These are phyloP conservation scores for Chiloscyllium plagiosum DNA, from an alignment of 2,113 vertebrate species.

Conservation along the genomic window DNA sequence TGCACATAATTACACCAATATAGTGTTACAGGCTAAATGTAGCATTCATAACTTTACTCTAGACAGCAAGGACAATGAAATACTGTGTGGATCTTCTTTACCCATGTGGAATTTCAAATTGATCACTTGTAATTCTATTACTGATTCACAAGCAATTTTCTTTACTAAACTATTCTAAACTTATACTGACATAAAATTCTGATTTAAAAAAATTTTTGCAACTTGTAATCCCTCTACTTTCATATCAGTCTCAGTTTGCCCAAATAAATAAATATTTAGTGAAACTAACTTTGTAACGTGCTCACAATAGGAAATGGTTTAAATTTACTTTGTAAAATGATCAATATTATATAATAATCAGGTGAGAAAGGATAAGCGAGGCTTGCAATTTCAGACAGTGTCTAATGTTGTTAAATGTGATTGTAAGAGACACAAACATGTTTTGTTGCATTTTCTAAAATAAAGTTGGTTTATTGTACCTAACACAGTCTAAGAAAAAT, in stretches of 20 bases:
- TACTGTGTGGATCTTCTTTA: not conserved
- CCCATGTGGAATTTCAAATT: not conserved
- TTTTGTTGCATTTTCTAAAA: too few relatives aligned
- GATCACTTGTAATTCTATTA: not conserved
- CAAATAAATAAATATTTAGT: not conserved
- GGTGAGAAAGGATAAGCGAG: too few relatives aligned
- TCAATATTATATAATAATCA: too few relatives aligned
- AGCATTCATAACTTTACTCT: not conserved
- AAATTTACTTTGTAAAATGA: not conserved
- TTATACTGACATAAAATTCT: not conserved
- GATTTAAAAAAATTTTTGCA: not conserved
- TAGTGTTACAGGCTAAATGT: constrained; percentile 16
- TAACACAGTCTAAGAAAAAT: too few relatives aligned
- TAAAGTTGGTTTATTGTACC: too few relatives aligned
- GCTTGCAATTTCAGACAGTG: too few relatives aligned
- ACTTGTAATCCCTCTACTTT: too few relatives aligned
- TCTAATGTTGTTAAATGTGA: too few relatives aligned
- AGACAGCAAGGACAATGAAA: constrained; percentile 7
- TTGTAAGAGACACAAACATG: too few relatives aligned
- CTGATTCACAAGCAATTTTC: not conserved
- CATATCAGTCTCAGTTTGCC: not conserved
- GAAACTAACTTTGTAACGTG: not conserved
- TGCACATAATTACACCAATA: constrained; percentile 26
- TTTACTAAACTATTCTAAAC: not conserved
- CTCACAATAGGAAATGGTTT: not conserved